Evolutionary conservation across 2,797 vertebrate species (phyloP).

Genomic region (Oryzias dopingdopingensis): DNA sequence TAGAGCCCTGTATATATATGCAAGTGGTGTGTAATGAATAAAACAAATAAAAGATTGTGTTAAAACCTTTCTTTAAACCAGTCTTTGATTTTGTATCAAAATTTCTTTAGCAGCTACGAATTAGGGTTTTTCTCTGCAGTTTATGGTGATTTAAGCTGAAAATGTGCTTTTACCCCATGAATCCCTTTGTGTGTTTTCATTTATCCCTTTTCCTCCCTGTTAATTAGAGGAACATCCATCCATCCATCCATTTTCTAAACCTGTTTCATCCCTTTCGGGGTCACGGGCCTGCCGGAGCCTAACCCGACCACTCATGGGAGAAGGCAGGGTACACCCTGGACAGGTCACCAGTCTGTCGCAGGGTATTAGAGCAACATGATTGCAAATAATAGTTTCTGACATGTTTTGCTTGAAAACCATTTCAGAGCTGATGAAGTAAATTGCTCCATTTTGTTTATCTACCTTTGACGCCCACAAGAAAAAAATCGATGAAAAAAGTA

Average conservation of each 20-base stretch:
- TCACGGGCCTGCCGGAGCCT: too few relatives aligned
- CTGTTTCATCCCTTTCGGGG: too few relatives aligned
- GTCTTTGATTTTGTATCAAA: slow-evolving; percentile 13
- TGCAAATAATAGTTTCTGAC: slow-evolving; percentile 88
- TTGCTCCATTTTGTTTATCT: slow-evolving; percentile 88
- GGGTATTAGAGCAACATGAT: slow-evolving; percentile 69
- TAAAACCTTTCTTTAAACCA: slow-evolving; percentile 28
- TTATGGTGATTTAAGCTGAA: slow-evolving; percentile 60
- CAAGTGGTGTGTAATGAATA: too few relatives aligned
- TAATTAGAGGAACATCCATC: slow-evolving; percentile 76
- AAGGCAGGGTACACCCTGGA: too few relatives aligned
- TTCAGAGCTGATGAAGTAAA: slow-evolving; percentile 79
- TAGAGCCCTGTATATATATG: too few relatives aligned
- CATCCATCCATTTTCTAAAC: too few relatives aligned
- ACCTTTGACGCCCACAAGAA: slow-evolving; percentile 86
- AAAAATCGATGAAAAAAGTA: slow-evolving; percentile 93
- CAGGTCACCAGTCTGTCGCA: too few relatives aligned
- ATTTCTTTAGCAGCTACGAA: slow-evolving; percentile 7
- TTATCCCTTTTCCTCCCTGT: slow-evolving; percentile 68
- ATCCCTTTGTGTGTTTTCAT: slow-evolving; percentile 69
- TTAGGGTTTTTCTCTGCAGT: slow-evolving; percentile 40
- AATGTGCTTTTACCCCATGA: slow-evolving; percentile 55
- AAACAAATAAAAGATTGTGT: too few relatives aligned
- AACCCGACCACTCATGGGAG: too few relatives aligned
- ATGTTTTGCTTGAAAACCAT: slow-evolving; percentile 80